Evolutionary conservation across 2,113 vertebrate species (phyloP), one percentile per base, ranked within the genome.

Genomic region (Hippoglossus stenolepis): DNA sequence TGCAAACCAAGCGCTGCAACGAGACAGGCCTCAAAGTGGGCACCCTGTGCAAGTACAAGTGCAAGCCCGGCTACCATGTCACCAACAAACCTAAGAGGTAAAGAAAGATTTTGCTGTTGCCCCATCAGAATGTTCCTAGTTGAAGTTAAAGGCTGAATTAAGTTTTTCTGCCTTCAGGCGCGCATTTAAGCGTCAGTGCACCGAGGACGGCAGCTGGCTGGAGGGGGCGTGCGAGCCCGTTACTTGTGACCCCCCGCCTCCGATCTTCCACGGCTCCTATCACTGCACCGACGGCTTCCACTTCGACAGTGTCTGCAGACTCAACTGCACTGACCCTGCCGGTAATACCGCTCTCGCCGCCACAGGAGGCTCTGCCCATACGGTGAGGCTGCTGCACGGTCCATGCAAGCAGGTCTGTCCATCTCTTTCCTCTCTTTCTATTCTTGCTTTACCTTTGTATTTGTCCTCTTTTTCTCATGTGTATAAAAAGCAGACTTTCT

Each of bases 31-130:
- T 98, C 77, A 99, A 99, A 93, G 97, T 99, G 90, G 98, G 98
- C 66, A 95, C 97, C 0, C 96, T 96, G 78, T 99, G 98, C 96
- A 99, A 99, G 91, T 99, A 98, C 93, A 99, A 97, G 73, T 99
- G 98, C 92, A 97, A 94, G 78, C 97, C 96, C 3, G 98, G 98
- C 72, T 98, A 97, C 92, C 97, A 99, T 0, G 96, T 99, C 64
- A 94, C 95, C 15, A 96, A 96, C 71, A 96, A 95, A 85, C 97
- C 97, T 91, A 78, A 96, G 93, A 92, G 98, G 98, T 98, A 94
- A 94, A 89, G 1, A 56, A 56, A 53, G 15, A 24, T 65, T 71
- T 3, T 7, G 59, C 23, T 38, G 20, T 9, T 45, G 38, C 5
- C 28, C 61, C 28, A 21, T 38, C 18, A 5, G 6, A 53, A 67